Base-by-base conservation (phyloP, 2,888 invertebrate genomes). In the Mythimna ferrago region DNA sequence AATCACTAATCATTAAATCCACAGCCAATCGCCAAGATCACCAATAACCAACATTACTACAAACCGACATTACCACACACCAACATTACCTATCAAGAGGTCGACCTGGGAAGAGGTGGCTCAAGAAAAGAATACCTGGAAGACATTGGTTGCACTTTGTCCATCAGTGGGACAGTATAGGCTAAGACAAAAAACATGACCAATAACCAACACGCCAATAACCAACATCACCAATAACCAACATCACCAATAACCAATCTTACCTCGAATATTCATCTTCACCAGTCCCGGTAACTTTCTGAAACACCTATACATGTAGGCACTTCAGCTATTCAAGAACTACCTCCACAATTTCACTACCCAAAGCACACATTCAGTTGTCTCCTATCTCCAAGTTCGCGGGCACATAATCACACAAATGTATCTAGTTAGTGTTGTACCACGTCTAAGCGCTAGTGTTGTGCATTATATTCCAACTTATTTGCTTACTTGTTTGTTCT, bases 391-490 rank as follows among this genome's bases (percentile, higher is more conserved):
- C 38, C 64, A 73, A 81, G 75, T 73, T 76, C 73, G 62, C 41
- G 56, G 66, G 35, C 53, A 78, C 63, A 62, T 68, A 73, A 78
- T 75, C 63, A 66, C 61, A 69, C 38, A 66, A 73, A 75, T 66
- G 58, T 73, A 79, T 81, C 54, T 73, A 51, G 72, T 75, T 69
- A 71, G 75, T 80, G 78, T 71, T 72, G 76, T 64, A 32, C 54
- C 64, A 70, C 66, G 68, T 74, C 74, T 82, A 56, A 57, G 44
- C 19, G 38, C 66, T 81, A 81, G 74, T 68, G 77, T 76, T 73
- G 64, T 73, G 71, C 64, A 75, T 80, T 76, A 68, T 84, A 79
- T 80, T 78, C 67, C 54, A 81, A 82, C 77, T 78, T 85, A 79
- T 85, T 82, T 84, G 72, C 74, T 78, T 73, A 65, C 73, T 75